Conservation (phyloP, 1,140 invertebrate genomes). For the Archivesica marissinica region DNA sequence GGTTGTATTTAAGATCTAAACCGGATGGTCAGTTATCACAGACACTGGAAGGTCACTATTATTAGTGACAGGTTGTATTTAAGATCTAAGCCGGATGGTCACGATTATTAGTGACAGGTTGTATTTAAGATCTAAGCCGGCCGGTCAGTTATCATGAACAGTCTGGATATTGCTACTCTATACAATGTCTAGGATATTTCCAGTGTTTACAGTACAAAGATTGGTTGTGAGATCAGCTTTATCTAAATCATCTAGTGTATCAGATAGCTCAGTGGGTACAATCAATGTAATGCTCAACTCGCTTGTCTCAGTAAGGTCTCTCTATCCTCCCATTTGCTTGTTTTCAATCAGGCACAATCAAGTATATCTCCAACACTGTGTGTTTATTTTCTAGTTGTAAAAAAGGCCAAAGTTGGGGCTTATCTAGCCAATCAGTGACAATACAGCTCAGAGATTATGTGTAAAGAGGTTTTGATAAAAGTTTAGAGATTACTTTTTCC, state of each 20-base stretch:
- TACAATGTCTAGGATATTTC: too few relatives aligned
- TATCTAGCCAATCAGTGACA: slow-evolving; percentile 22
- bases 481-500: slow-evolving; percentile 9
- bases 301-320: too few relatives aligned
- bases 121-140: too few relatives aligned
- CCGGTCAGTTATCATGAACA: not conserved
- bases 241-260: not conserved
- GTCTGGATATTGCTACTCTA: not conserved
- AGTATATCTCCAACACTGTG: not conserved
- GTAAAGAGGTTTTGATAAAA: slow-evolving; percentile 30
- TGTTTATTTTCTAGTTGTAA: not conserved
- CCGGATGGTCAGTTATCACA: too few relatives aligned
- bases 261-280: not conserved
- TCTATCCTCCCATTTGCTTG: not conserved
- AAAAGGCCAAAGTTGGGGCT: slow-evolving; percentile 36
- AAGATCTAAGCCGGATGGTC: too few relatives aligned
- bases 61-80: too few relatives aligned
- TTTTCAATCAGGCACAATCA: not conserved
- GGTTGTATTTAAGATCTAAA: too few relatives aligned
- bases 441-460: slow-evolving; percentile 26
- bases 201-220: not conserved
- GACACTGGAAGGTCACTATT: too few relatives aligned
- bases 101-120: too few relatives aligned
- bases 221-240: not conserved
- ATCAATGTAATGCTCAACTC: too few relatives aligned